A percentile compares a stretch with the other conserved stretches of the same genome.
Conservation (phyloP, 2,113 vertebrate genomes). For the Cranoglanis bouderius region DNA sequence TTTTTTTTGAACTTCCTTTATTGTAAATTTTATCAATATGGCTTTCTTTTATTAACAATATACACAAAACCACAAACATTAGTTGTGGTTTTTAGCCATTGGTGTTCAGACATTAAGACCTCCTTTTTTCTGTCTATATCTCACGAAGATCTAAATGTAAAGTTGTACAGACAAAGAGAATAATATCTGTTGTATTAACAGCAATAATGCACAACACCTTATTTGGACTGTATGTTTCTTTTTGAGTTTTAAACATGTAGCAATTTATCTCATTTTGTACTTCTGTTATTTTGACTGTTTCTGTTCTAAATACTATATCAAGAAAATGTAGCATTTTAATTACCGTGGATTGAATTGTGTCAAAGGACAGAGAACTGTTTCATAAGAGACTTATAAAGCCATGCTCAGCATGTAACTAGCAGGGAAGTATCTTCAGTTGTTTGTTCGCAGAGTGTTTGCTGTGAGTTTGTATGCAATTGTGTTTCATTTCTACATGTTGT, state of each 20-base stretch:
- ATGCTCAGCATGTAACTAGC: not conserved
- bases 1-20: not conserved
- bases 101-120: not conserved
- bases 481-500: not conserved
- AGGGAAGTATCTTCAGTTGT: conserved; percentile 2
- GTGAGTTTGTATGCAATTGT: conserved; percentile 19
- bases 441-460: conserved; percentile 24
- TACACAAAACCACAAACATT: not conserved
- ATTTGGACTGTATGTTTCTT: not conserved
- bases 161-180: not conserved
- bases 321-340: conserved; percentile 44
- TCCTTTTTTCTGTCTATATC: not conserved
- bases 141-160: not conserved
- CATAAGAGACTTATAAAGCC: conserved; percentile 4
- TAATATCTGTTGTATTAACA: conserved; percentile 16
- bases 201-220: not conserved
- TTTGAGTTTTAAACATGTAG: conserved; percentile 62
- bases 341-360: conserved; percentile 7
- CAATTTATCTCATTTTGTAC: conserved; percentile 44
- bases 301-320: conserved; percentile 47
- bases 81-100: not conserved
- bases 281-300: conserved; percentile 30
- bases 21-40: not conserved
- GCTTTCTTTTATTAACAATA: not conserved
- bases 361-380: not conserved